Base-by-base conservation (phyloP, 2,888 invertebrate species). In the Cataglyphis cursor region DNA sequence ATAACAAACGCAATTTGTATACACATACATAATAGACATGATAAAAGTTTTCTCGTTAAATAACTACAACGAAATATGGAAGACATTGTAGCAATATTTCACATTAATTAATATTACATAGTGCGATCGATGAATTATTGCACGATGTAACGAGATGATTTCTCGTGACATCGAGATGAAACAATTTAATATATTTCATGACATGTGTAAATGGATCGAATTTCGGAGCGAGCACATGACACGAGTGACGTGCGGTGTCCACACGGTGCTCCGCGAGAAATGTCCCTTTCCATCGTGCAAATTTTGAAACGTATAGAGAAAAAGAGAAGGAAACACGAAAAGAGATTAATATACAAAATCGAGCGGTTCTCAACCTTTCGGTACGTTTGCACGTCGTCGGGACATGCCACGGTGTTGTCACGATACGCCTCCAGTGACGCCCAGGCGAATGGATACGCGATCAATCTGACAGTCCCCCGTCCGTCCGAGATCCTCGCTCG, bases 331-430 rank as follows among this genome's bases (percentile, higher is more conserved):
- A n/a, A 9, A 10, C 62, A 81, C 70, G 85, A 86, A 83, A 83
- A 85, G 62, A 38, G 9, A 87, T 84, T 85, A 84, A 87, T 74
- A 64, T 84, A 84, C 84, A 92, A 92, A 91, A 92, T 86, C 87
- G 86, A 84, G 87, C 76, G 92, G 92, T 93, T 93, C 93, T 93
- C 93, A 93, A 93, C 92, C 91, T 91, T 41, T 12, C 35, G 62
- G 31, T 80, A 86, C 82, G 87, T 84, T 78, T 78, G 72, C 85
- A 83, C 86, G 84, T 72, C 62, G 84, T 87, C 44, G 51, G n/a
- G n/a, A 51, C n/a, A 85, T 89, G 88, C 88, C 91, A 90, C 90
- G 90, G 90, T 87, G 87, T 90, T 88, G 86, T 86, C 85, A n/a
- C n/a, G 80, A 90, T 86, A 88, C 83, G n/a, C 88, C 78, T 88